phyloP scores from a whole-genome alignment of 2,888 invertebrate genomes.

The Calameuta filiformis region DNA sequence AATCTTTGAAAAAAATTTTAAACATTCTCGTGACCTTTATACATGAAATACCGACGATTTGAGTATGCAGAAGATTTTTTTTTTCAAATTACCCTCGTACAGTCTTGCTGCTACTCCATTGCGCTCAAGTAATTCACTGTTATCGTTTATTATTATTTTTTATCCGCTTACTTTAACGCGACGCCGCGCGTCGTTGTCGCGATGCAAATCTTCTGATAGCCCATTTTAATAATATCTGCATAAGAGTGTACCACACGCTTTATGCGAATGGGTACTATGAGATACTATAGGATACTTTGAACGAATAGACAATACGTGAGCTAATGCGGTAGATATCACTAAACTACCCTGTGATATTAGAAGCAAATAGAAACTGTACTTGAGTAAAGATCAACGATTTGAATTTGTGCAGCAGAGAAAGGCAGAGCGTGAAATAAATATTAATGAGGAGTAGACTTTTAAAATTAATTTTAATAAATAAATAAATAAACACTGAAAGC shows the following conservation, averaged over 20 bases:
- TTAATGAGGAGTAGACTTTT: not conserved
- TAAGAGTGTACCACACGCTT: slow-evolving; percentile 16
- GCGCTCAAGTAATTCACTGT: not conserved
- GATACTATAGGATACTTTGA: not conserved
- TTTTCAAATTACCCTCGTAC: not conserved
- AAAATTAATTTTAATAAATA: not conserved
- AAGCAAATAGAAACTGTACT: not conserved
- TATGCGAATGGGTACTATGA: slow-evolving; percentile 33
- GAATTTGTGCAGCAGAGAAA: too few species aligned
- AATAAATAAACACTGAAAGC: not conserved
- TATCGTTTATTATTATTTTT: not conserved
- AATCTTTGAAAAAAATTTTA: not conserved
- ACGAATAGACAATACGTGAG: not conserved
- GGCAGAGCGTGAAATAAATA: not conserved
- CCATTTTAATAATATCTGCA: slow-evolving; percentile 37
- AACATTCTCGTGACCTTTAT: not conserved
- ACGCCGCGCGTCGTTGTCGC: slow-evolving; percentile 34
- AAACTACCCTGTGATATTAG: not conserved
- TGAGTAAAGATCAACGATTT: not conserved
- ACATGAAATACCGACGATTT: not conserved
- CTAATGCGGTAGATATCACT: not conserved
- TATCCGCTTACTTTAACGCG: slow-evolving; percentile 24
- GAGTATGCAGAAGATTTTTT: not conserved
- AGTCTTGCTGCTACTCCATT: not conserved
- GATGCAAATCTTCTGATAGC: slow-evolving; percentile 42